These are phyloP conservation scores for Phrynocephalus versicolor DNA, from an alignment of 2,113 vertebrate species.

Conservation along the genomic window DNA sequence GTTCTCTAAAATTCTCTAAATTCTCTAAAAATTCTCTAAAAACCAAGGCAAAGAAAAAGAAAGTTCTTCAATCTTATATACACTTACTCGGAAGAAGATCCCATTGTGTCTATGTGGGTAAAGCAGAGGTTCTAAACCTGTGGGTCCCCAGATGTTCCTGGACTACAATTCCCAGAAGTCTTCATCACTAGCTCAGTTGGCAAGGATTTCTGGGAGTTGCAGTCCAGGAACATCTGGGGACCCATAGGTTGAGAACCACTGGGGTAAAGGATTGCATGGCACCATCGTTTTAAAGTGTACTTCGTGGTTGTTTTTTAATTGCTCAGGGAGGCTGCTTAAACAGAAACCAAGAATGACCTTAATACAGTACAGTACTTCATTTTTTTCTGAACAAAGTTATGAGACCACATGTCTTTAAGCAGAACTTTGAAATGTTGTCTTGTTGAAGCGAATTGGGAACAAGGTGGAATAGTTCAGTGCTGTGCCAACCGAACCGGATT, in stretches of 20 bases:
- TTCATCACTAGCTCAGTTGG: no score
- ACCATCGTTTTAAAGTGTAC: not conserved
- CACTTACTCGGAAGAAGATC: not conserved
- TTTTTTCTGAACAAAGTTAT: not conserved
- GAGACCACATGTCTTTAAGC: not conserved
- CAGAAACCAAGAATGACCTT: not conserved
- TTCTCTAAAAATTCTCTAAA: no score
- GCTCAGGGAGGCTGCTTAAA: conserved; percentile 19
- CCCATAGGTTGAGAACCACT: no score
- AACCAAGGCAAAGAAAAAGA: no score
- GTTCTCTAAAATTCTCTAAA: no score
- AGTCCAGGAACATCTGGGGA: no score
- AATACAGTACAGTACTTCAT: not conserved
- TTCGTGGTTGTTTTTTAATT: not conserved
- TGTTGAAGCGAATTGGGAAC: not conserved
- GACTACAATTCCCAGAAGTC: no score
- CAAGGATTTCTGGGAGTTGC: no score
- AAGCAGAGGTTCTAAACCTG: not conserved
- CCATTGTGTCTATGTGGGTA: not conserved
- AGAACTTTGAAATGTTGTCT: not conserved
- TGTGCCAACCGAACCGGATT: not conserved
- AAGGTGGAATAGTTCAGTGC: not conserved
- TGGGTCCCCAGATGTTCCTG: no score
- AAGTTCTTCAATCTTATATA: not conserved
- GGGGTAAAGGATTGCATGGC: not conserved